phyloP scores from a whole-genome alignment of 1,140 invertebrate species.

The Diorhabda carinulata region DNA sequence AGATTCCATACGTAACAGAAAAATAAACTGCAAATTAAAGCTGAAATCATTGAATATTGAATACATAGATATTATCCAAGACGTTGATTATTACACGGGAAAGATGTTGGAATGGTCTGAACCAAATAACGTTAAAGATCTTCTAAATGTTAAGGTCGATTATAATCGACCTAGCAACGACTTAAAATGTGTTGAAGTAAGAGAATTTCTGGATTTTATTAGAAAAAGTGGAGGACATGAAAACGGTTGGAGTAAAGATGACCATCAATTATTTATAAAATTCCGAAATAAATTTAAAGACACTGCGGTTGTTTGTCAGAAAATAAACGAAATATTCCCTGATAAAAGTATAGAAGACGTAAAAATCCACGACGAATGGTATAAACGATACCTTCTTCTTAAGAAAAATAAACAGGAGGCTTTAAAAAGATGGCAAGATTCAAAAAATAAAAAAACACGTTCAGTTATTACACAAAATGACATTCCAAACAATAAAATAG shows the following conservation, averaged over 20 bases:
- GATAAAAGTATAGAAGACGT: conserved; percentile 45
- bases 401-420: conserved; percentile 48
- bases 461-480: neutral
- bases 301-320: conserved; percentile 27
- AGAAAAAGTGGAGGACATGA: conserved; percentile 46
- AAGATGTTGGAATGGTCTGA: conserved; percentile 36
- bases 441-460: conserved; percentile 31
- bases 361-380: conserved; percentile 49
- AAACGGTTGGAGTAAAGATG: conserved; percentile 52
- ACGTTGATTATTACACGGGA: conserved; percentile 35
- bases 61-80: conserved; percentile 41
- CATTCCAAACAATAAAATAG: neutral
- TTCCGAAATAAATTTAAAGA: conserved; percentile 48
- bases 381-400: conserved; percentile 46
- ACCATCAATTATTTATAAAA: conserved; percentile 51
- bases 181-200: conserved; percentile 47
- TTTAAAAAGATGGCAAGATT: conserved; percentile 50
- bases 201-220: conserved; percentile 51
- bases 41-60: conserved; percentile 34
- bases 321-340: conserved; percentile 37
- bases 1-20: conserved; percentile 45
- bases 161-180: neutral
- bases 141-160: neutral
- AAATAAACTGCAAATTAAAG: conserved; percentile 41
- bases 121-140: conserved; percentile 35